phyloP scores from a whole-genome alignment of 2,888 invertebrate genomes.

The Andricus quercusramuli region DNA sequence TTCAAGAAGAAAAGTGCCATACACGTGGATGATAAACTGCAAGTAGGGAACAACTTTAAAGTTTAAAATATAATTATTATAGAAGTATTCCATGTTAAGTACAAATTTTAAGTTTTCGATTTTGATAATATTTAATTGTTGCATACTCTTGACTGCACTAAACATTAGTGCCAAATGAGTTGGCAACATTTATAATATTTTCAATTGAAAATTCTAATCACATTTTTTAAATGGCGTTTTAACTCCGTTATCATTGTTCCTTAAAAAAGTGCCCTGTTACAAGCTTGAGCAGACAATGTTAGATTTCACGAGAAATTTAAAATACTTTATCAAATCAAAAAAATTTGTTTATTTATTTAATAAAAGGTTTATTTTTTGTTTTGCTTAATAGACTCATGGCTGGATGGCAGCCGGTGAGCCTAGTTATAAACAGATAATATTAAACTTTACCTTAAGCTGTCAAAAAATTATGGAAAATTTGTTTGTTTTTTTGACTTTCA shows the following conservation, averaged over 20 bases:
- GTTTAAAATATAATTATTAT: conserved; percentile 7
- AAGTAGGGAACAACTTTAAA: conserved; percentile 11
- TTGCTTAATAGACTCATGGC: too few species aligned
- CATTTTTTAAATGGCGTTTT: not conserved
- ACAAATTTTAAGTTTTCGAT: not conserved
- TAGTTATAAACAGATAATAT: not conserved
- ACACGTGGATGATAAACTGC: conserved; percentile 10
- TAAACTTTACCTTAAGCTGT: not conserved
- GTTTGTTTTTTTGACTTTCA: not conserved
- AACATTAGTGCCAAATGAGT: not conserved
- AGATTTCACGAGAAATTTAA: not conserved
- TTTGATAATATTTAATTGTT: not conserved
- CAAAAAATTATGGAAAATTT: not conserved
- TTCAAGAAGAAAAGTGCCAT: conserved; percentile 11
- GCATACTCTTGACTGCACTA: not conserved
- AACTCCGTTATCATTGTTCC: not conserved
- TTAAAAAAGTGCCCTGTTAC: not conserved
- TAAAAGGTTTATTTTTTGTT: not conserved
- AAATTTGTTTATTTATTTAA: not conserved
- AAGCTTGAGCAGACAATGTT: not conserved
- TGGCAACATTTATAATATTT: not conserved
- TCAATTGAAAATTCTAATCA: not conserved
- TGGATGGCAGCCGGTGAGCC: too few species aligned
- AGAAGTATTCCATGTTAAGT: conserved; percentile 1
- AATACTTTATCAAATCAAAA: not conserved